Percentiles rank a stretch among this genome's conserved stretches.
Evolutionary conservation across 2,797 vertebrate species (phyloP).

Genomic region (Salarias fasciatus): DNA sequence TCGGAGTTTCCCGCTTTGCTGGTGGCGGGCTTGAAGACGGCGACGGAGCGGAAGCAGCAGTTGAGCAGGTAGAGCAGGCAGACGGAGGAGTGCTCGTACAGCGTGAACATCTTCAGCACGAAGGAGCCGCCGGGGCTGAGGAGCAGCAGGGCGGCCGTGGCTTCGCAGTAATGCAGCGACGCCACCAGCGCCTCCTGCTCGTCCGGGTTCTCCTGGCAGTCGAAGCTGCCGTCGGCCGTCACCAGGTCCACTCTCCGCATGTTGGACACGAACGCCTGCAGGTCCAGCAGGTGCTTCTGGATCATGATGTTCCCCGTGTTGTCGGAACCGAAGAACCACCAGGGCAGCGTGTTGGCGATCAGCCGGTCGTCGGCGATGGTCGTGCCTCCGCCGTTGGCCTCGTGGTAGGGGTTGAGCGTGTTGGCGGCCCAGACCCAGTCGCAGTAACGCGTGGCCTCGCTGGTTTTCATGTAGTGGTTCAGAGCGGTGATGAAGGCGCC

Average conservation of each 20-base stretch:
- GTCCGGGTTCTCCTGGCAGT: constrained; percentile 96
- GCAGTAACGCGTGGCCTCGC: constrained; percentile 76
- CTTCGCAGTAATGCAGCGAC: constrained; percentile 92
- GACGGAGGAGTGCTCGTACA: constrained; percentile 93
- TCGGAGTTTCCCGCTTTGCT: constrained; percentile 98
- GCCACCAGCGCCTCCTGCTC: constrained; percentile 95
- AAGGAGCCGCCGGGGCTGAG: constrained; percentile 90
- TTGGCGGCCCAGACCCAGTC: constrained; percentile 95
- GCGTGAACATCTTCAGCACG: constrained; percentile 96
- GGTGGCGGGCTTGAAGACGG: constrained; percentile 94
- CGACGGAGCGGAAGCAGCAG: constrained; percentile 89
- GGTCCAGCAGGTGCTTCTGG: constrained; percentile 86
- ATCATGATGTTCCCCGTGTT: constrained; percentile 94
- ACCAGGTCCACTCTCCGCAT: constrained; percentile 88
- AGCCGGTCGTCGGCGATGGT: constrained; percentile 93
- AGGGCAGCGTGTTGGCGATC: constrained; percentile 90
- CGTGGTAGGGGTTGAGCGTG: constrained; percentile 94
- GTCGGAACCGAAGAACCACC: constrained; percentile 96
- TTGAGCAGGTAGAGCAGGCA: constrained; percentile 93
- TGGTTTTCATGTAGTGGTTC: constrained; percentile 93
- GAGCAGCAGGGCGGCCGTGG: constrained; percentile 87
- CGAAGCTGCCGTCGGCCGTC: constrained; percentile 97
- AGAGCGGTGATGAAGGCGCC: constrained; percentile 94
- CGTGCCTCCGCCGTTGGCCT: constrained; percentile 87
- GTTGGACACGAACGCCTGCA: constrained; percentile 84